phyloP scores from a whole-genome alignment of 2,888 invertebrate genomes.

The Papilio demoleus region DNA sequence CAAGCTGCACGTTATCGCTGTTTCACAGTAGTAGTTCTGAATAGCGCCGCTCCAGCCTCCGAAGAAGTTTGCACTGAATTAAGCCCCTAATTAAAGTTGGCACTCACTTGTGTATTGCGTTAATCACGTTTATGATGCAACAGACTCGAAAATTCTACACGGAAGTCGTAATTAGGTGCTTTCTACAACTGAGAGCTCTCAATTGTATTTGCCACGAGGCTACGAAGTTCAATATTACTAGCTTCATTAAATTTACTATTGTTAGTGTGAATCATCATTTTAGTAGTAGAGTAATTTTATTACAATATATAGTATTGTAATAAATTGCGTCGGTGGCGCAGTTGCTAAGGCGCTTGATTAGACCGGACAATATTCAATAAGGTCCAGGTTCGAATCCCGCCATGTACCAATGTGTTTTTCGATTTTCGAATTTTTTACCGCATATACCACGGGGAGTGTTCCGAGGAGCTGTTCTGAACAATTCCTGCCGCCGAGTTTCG shows the following conservation, averaged over 20 bases:
- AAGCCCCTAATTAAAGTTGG: constrained; percentile 66
- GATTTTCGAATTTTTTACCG: no score
- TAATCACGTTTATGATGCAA: constrained; percentile 48
- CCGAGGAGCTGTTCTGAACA: no score
- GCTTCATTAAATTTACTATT: not conserved
- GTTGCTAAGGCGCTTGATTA: no score
- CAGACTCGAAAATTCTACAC: constrained; percentile 37
- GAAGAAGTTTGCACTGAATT: constrained; percentile 59
- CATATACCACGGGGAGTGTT: no score
- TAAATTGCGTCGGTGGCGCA: no score
- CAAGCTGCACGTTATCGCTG: constrained; percentile 56
- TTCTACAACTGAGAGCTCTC: constrained; percentile 34
- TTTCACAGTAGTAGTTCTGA: constrained; percentile 64
- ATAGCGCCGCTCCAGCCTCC: constrained; percentile 50
- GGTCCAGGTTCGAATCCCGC: no score
- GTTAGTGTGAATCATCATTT: not conserved
- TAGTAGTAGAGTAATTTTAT: no score
- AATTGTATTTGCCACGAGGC: constrained; percentile 29
- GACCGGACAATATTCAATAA: no score
- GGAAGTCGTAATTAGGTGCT: constrained; percentile 46
- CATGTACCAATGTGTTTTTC: no score
- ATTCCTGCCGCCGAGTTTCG: no score
- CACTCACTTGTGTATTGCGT: constrained; percentile 54
- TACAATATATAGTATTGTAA: no score
- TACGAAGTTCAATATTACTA: constrained; percentile 10